A percentile compares a stretch with the other conserved stretches of the same genome.
Conservation (phyloP, 92 coral and sea anemone species). For the Galaxea fascicularis region DNA sequence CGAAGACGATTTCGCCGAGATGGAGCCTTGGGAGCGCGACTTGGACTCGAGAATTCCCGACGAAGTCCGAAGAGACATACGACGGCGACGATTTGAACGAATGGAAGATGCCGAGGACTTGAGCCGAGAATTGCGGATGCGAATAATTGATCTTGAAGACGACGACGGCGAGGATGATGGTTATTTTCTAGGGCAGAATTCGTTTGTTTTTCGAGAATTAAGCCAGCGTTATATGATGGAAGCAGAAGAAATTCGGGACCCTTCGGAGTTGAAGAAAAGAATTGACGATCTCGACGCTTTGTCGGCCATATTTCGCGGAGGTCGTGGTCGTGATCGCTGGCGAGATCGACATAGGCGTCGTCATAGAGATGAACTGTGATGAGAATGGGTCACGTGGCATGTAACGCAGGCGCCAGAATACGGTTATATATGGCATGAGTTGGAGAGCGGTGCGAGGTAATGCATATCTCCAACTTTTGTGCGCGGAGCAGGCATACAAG, state of each 20-base stretch:
- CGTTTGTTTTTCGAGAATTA: slow-evolving; percentile 61
- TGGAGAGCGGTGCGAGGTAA: too few species aligned
- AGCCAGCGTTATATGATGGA: slow-evolving; percentile 67
- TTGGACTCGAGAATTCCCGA: slow-evolving; percentile 62
- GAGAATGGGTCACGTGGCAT: background rate
- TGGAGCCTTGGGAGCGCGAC: slow-evolving; percentile 76
- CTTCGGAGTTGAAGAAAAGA: slow-evolving; percentile 72
- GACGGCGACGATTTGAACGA: slow-evolving; percentile 64
- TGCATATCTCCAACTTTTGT: too few species aligned
- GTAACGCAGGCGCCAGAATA: too few species aligned
- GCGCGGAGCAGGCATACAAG: too few species aligned
- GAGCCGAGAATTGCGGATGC: slow-evolving; percentile 71
- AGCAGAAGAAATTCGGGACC: slow-evolving; percentile 67
- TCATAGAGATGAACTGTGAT: slow-evolving; percentile 36
- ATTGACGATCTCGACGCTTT: slow-evolving; percentile 81
- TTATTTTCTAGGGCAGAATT: slow-evolving; percentile 27
- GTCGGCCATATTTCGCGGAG: slow-evolving; percentile 57
- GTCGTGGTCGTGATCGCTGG: slow-evolving; percentile 13
- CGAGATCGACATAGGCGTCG: slow-evolving; percentile 29
- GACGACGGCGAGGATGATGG: slow-evolving; percentile 17
- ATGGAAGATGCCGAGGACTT: slow-evolving; percentile 69
- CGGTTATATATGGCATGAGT: too few species aligned
- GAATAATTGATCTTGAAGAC: slow-evolving; percentile 48
- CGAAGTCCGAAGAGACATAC: slow-evolving; percentile 72
- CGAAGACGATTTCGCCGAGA: slow-evolving; percentile 71